Evolutionary conservation across 2,797 vertebrate species (phyloP), one percentile per base, ranked within the genome.

Genomic region (Squalus acanthias): DNA sequence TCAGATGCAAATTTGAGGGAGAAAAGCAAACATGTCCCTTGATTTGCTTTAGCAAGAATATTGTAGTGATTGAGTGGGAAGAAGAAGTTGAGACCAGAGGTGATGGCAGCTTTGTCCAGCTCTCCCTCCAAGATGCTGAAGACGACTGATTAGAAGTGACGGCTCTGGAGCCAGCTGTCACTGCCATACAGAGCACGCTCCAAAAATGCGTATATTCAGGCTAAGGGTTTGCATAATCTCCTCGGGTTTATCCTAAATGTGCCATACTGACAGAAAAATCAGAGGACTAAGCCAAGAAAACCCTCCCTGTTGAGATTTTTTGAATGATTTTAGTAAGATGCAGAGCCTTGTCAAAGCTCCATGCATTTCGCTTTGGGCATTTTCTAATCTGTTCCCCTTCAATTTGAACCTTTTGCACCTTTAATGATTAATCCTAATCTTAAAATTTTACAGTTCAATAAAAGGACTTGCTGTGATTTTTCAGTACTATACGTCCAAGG

Each of bases 131-230:
- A 95, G 70, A 95, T n/a, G 46, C 24, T 97, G 96, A 97, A 98
- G 97, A 97, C 97, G 97, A 98, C 96, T 98, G 98, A 98, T 98
- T 24, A 5, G 97, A 97, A 97, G 97, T 98, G 98, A 98, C 98
- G 98, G 98, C 97, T 98, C 98, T 98, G 97, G 97, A 98, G 97
- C 96, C 97, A 96, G 96, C 97, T 98, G 98, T 97, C 97, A 97
- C 97, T 97, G 97, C 97, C 96, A 97, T 97, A 97, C 22, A 10
- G 5, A 96, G 65, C 72, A 20, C 29, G 3, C 97, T 97, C 95
- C 3, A 96, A 97, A 53, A 97, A 97, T 97, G 97, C 96, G 95
- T 79, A 96, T 76, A 74, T 95, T 76, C 94, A 95, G 46, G 94
- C 94, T 60, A 95, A 76, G 50, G 94, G 94, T 74, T 57, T 95